Percentiles rank a stretch among this genome's conserved stretches.
phyloP scores from a whole-genome alignment of 64 coral and sea anemone genomes.

The Anthopleura sola region DNA sequence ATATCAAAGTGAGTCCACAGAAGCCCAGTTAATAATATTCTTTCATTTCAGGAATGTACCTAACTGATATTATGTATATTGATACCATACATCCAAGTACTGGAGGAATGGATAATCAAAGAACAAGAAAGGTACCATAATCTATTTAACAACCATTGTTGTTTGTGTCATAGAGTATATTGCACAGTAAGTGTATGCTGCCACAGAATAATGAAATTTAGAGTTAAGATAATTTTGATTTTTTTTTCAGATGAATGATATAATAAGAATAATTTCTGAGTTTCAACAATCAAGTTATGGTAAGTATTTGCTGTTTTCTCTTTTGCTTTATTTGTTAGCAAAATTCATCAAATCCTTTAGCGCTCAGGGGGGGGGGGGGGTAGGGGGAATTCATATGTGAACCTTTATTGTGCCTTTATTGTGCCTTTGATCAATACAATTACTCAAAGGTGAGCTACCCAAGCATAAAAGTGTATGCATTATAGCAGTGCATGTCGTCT shows the following conservation, averaged over 20 bases:
- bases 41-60: slow-evolving; percentile 79
- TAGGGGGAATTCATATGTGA: too few relatives aligned
- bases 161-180: too few relatives aligned
- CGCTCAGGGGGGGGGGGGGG: too few relatives aligned
- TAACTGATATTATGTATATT: slow-evolving; percentile 93
- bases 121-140: slow-evolving; percentile 71
- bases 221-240: neutral
- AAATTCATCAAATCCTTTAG: too few relatives aligned
- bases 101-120: slow-evolving; percentile 87
- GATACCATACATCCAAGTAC: slow-evolving; percentile 93
- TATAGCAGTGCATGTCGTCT: too few relatives aligned
- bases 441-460: too few relatives aligned
- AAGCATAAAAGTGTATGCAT: too few relatives aligned
- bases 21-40: neutral
- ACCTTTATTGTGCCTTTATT: too few relatives aligned
- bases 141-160: neutral
- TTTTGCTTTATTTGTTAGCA: neutral
- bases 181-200: too few relatives aligned
- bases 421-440: too few relatives aligned
- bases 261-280: slow-evolving; percentile 89
- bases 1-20: neutral
- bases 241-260: slow-evolving; percentile 80
- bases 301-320: slow-evolving; percentile 17
- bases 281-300: slow-evolving; percentile 95
- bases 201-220: neutral